A percentile compares a stretch with the other conserved stretches of the same genome.
phyloP scores from a whole-genome alignment of 1,140 invertebrate genomes.

The Episyrphus balteatus region DNA sequence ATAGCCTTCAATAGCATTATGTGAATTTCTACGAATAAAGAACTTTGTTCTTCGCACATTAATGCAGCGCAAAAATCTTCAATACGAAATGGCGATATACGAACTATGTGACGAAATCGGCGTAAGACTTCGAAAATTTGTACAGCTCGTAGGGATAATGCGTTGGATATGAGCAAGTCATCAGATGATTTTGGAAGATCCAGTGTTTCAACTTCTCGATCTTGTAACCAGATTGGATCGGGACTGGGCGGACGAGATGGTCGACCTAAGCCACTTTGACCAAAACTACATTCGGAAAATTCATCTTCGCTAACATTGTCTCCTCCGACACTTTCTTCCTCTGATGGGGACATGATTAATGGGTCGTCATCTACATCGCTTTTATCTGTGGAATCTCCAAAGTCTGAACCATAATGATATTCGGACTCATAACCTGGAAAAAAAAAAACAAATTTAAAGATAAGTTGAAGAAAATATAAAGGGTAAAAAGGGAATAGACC shows the following conservation, averaged over 20 bases:
- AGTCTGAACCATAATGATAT: constrained; percentile 83
- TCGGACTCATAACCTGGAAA: constrained; percentile 68
- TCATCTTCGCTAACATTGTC: constrained; percentile 70
- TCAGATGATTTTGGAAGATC: constrained; percentile 78
- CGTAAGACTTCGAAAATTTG: constrained; percentile 89
- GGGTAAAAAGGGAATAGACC: too few relatives aligned
- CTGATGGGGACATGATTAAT: constrained; percentile 49
- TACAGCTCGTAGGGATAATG: constrained; percentile 65
- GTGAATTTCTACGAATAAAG: constrained; percentile 82
- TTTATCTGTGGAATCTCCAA: constrained; percentile 69
- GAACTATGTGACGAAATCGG: constrained; percentile 78
- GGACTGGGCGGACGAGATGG: constrained; percentile 61
- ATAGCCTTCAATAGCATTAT: constrained; percentile 84
- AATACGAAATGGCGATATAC: constrained; percentile 86
- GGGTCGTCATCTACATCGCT: constrained; percentile 64
- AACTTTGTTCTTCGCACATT: constrained; percentile 83
- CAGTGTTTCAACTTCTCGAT: constrained; percentile 63
- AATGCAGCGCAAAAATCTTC: constrained; percentile 93
- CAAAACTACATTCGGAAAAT: constrained; percentile 69
- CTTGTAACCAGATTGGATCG: constrained; percentile 77
- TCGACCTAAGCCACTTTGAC: constrained; percentile 42
- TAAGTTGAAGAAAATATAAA: too few relatives aligned
- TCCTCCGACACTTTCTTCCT: constrained; percentile 50
- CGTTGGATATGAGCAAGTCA: constrained; percentile 72
- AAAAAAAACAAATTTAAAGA: constrained; percentile 39